phyloP scores from a whole-genome alignment of 2,888 invertebrate genomes.

The Junonia oenone region DNA sequence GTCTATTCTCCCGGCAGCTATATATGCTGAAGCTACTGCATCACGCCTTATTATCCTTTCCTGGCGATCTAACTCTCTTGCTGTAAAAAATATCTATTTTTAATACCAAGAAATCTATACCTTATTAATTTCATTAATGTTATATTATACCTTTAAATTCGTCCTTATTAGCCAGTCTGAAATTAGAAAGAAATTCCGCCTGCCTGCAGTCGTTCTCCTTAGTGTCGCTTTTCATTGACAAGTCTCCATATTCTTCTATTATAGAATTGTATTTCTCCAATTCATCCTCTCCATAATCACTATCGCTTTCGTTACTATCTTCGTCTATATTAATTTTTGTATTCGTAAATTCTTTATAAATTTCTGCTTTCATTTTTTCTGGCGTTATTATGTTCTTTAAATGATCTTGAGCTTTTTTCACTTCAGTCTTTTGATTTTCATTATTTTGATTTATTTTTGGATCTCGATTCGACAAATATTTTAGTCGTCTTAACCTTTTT shows the following conservation, averaged over 20 bases:
- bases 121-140: too few relatives aligned
- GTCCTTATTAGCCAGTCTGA: slow-evolving; percentile 81
- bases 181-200: slow-evolving; percentile 80
- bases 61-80: slow-evolving; percentile 79
- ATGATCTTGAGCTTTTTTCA: slow-evolving; percentile 40
- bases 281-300: slow-evolving; percentile 73
- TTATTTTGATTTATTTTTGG: slow-evolving; percentile 36
- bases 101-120: background rate
- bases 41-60: slow-evolving; percentile 76
- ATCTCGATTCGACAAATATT: slow-evolving; percentile 53
- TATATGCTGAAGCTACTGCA: slow-evolving; percentile 73
- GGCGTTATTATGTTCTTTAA: slow-evolving; percentile 57
- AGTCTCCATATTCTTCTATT: slow-evolving; percentile 61
- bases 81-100: slow-evolving; percentile 37
- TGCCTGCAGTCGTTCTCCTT: slow-evolving; percentile 66
- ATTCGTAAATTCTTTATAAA: slow-evolving; percentile 58
- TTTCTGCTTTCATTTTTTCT: slow-evolving; percentile 59
- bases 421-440: slow-evolving; percentile 40
- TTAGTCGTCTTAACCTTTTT: slow-evolving; percentile 63
- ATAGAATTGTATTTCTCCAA: slow-evolving; percentile 71
- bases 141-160: slow-evolving; percentile 77
- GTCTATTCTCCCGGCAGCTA: slow-evolving; percentile 56
- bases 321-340: slow-evolving; percentile 51
- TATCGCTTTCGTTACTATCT: slow-evolving; percentile 62
- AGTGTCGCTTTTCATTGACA: slow-evolving; percentile 26